Percentiles rank a stretch among this genome's conserved stretches.
Evolutionary conservation across 2,113 vertebrate genomes (phyloP).

Genomic region (Gymnarchus niloticus): DNA sequence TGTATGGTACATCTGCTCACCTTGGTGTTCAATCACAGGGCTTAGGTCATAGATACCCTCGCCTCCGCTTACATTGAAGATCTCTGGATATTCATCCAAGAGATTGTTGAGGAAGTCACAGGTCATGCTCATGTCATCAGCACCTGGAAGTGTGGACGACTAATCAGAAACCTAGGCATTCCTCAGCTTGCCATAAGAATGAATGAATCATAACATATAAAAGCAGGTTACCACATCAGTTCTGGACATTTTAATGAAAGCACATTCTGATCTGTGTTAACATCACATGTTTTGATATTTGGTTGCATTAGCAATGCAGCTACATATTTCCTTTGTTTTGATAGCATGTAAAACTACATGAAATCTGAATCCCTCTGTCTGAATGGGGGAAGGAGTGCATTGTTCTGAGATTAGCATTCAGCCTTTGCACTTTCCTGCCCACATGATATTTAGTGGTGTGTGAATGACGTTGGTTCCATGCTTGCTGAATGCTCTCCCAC

Average conservation of each 20-base stretch:
- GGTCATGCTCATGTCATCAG: slow-evolving; percentile 54
- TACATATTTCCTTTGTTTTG: background rate
- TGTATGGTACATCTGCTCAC: slow-evolving; percentile 21
- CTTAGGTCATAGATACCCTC: background rate
- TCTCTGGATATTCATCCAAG: slow-evolving; percentile 49
- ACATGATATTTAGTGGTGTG: background rate
- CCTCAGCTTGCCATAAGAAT: background rate
- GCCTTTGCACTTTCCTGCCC: background rate
- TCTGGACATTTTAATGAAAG: background rate
- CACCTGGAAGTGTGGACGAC: slow-evolving; percentile 33
- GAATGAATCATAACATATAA: background rate
- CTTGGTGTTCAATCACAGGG: slow-evolving; percentile 43
- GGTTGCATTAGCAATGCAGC: background rate
- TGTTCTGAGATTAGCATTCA: background rate
- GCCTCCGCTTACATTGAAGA: slow-evolving; percentile 48
- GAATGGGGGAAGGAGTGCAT: background rate
- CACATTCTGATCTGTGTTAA: background rate
- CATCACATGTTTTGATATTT: background rate
- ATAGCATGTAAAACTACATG: background rate
- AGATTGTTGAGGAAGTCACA: slow-evolving; percentile 60
- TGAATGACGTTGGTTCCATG: background rate
- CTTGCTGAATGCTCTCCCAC: background rate
- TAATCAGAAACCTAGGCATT: background rate
- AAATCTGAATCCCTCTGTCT: background rate
- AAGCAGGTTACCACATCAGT: background rate